phyloP scores from a whole-genome alignment of 2,888 invertebrate species.

The Drepanosiphum platanoidis region DNA sequence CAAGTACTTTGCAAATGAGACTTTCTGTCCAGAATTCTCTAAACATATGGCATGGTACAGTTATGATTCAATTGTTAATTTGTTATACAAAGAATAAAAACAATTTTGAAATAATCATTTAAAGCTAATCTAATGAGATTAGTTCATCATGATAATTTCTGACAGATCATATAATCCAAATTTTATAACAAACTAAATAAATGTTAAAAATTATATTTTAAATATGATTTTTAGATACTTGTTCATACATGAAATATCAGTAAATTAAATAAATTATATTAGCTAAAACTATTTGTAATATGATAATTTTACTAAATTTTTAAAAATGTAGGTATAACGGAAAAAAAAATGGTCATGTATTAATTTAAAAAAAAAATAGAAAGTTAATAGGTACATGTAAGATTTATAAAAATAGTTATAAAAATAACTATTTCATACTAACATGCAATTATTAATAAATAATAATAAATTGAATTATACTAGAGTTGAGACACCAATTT shows the following conservation, averaged over 20 bases:
- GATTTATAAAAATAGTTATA: constrained; percentile 5
- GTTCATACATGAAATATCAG: neutral
- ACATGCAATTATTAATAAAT: neutral
- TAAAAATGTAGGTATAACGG: neutral
- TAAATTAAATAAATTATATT: constrained; percentile 17
- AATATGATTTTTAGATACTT: constrained; percentile 6
- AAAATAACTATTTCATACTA: constrained; percentile 13
- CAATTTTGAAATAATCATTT: constrained; percentile 20
- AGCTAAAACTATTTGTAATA: constrained; percentile 9
- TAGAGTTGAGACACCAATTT: neutral
- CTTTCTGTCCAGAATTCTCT: too few relatives aligned
- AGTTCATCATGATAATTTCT: neutral
- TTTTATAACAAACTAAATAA: constrained; percentile 14
- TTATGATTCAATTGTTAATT: neutral
- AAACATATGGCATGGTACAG: neutral
- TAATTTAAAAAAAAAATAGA: neutral
- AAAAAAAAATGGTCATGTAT: constrained; percentile 18
- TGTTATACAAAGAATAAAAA: constrained; percentile 18
- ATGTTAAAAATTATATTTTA: neutral
- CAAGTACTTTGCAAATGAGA: too few relatives aligned
- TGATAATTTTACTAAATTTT: neutral
- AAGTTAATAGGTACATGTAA: constrained; percentile 1
- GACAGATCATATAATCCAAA: constrained; percentile 23
- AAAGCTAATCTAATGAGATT: constrained; percentile 9
- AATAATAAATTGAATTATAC: neutral